Percentiles rank a stretch among this genome's conserved stretches.
Evolutionary conservation across 2,888 invertebrate species (phyloP).

Genomic region (Nineta flava): DNA sequence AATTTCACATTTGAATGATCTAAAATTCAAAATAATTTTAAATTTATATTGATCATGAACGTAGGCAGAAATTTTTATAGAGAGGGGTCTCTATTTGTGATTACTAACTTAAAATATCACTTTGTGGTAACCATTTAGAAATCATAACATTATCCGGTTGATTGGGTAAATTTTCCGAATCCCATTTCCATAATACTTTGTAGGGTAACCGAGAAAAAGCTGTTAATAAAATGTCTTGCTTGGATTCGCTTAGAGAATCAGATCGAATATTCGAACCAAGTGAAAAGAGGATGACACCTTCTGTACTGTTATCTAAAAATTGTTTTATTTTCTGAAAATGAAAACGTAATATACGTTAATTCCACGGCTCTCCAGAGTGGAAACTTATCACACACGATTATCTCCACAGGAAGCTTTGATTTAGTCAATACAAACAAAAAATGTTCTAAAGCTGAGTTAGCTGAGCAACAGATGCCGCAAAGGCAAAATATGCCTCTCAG

Average conservation of each 20-base stretch:
- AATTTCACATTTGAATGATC: slow-evolving; percentile 15
- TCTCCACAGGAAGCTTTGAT: too few relatives aligned
- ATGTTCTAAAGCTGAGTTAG: too few relatives aligned
- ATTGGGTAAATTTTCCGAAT: slow-evolving; percentile 21
- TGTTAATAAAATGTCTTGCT: slow-evolving; percentile 20
- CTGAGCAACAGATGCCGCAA: too few relatives aligned
- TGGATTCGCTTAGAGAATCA: slow-evolving; percentile 20
- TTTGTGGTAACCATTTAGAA: slow-evolving; percentile 30
- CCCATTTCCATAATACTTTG: slow-evolving; percentile 29
- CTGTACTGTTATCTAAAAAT: slow-evolving; percentile 21
- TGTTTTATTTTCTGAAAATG: too few relatives aligned
- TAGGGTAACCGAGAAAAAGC: slow-evolving; percentile 26
- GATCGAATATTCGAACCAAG: slow-evolving; percentile 28
- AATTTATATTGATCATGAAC: too few relatives aligned
- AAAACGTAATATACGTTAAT: too few relatives aligned
- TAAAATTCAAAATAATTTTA: slow-evolving; percentile 7
- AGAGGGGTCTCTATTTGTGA: too few relatives aligned
- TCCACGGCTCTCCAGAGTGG: too few relatives aligned
- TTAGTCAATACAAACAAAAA: too few relatives aligned
- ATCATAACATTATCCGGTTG: slow-evolving; percentile 25
- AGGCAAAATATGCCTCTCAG: too few relatives aligned
- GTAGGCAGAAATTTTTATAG: too few relatives aligned
- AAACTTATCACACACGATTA: too few relatives aligned
- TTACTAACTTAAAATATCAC: slow-evolving; percentile 26
- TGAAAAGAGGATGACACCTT: slow-evolving; percentile 27